Base-by-base conservation (phyloP, 2,113 vertebrate species). In the Rhegmatorhina hoffmannsi region DNA sequence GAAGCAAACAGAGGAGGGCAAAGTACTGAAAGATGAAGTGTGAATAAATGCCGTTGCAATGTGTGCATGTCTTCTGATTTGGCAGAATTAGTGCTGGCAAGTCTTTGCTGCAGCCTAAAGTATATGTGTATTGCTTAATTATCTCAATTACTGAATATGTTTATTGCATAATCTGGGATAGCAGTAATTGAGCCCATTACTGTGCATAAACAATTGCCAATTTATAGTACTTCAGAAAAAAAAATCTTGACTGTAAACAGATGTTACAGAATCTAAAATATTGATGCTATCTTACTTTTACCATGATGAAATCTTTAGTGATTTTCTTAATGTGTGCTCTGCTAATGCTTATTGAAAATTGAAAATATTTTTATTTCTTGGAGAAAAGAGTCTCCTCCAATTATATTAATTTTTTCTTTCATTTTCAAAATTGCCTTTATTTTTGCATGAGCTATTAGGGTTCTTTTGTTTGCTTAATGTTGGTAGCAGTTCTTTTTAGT, bases 101-200 rank as follows among this genome's bases (percentile, higher is more conserved):
- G 72, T 84, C 91, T 90, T 84, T 90, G 70, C 90, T 89, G 74
- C 67, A 92, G 89, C 82, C 91, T 66, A 55, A 83, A 95, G 76
- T 97, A 78, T 93, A 96, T 92, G 77, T 85, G 87, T 94, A 90
- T 92, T 94, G 75, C 94, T 96, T 95, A 96, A 96, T 97, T 94
- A 90, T 91, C 87, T 95, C 83, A 16, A 53, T 94, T 95, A 94
- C 87, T 97, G 89, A 96, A 96, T 92, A 87, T 76, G 78, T 58
- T 88, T 53, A 79, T 91, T 92, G 73, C 87, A 72, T 95, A 95
- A 95, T 90, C 60, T 77, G 68, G 62, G 76, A 55, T 94, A 92
- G 75, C 68, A 92, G 76, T 92, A 96, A 96, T 94, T 95, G 87
- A 87, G 89, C 94, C 92, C 89, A 73, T 97, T 94, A 87, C 87